These are phyloP conservation scores for Hololepta plana DNA, from an alignment of 2,888 invertebrate genomes.

Conservation along the genomic window DNA sequence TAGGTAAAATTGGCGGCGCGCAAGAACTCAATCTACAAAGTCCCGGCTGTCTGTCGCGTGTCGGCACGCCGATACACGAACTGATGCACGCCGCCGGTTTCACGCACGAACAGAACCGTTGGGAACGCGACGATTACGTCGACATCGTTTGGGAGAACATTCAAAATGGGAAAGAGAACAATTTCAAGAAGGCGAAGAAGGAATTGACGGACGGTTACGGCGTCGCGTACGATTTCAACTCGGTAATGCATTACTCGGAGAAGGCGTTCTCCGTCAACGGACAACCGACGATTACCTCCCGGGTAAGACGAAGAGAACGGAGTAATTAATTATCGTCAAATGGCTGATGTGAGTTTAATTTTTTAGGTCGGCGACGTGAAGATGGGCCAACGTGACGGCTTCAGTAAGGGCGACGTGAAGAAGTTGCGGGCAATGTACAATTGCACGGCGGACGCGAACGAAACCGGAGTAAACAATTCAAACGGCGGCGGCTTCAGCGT, in stretches of 20 bases:
- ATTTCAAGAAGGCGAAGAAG: slow-evolving; percentile 49
- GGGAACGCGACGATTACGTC: slow-evolving; percentile 53
- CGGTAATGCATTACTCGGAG: slow-evolving; percentile 70
- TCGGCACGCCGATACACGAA: slow-evolving; percentile 63
- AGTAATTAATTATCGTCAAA: too few relatives aligned
- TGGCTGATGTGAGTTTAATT: too few relatives aligned
- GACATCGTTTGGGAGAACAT: slow-evolving; percentile 51
- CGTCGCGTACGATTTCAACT: slow-evolving; percentile 58
- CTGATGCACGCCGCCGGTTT: slow-evolving; percentile 65
- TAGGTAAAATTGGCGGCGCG: slow-evolving; percentile 48
- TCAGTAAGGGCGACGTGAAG: slow-evolving; percentile 50
- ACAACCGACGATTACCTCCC: slow-evolving; percentile 51
- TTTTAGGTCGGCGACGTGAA: slow-evolving; percentile 19
- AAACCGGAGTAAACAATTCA: too few relatives aligned
- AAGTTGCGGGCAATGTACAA: slow-evolving; percentile 64
- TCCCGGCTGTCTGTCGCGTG: slow-evolving; percentile 51
- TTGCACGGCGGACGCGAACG: too few relatives aligned
- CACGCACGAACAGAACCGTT: slow-evolving; percentile 65
- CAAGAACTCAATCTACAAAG: slow-evolving; percentile 57
- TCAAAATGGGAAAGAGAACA: slow-evolving; percentile 38
- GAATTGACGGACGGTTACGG: slow-evolving; percentile 43
- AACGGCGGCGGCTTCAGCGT: too few relatives aligned
- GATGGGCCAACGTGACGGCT: slow-evolving; percentile 57
- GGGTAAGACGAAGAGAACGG: too few relatives aligned
- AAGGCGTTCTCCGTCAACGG: slow-evolving; percentile 59